Evolutionary conservation across 2,113 vertebrate genomes (phyloP).

Genomic region (Oenanthe melanoleuca): DNA sequence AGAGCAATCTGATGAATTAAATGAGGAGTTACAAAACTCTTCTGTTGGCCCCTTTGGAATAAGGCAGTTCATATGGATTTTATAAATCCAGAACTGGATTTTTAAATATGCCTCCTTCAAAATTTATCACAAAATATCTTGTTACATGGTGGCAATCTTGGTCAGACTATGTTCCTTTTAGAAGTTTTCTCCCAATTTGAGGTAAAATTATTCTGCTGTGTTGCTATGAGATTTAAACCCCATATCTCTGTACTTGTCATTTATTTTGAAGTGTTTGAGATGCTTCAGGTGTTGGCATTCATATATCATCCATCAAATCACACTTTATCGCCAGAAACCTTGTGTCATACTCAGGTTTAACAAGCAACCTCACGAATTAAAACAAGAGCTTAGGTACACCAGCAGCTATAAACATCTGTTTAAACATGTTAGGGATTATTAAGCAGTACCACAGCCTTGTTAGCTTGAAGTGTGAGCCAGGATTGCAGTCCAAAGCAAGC

Average conservation of each 20-base stretch:
- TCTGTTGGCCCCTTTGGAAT: neutral
- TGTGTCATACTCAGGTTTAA: slow-evolving; percentile 30
- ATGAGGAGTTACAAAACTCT: slow-evolving; percentile 2
- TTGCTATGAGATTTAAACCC: neutral
- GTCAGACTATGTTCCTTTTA: neutral
- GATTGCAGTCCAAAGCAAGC: slow-evolving; percentile 61
- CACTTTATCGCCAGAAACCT: neutral
- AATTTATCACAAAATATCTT: neutral
- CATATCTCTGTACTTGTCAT: neutral
- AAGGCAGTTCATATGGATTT: neutral
- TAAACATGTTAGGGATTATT: slow-evolving; percentile 59
- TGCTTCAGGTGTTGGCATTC: neutral
- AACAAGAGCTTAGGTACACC: slow-evolving; percentile 6
- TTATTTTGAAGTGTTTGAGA: neutral
- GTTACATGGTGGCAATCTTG: neutral
- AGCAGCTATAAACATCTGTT: slow-evolving; percentile 64
- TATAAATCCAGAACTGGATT: neutral
- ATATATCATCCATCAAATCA: neutral
- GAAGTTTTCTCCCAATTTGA: neutral
- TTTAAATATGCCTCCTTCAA: neutral
- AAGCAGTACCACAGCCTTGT: slow-evolving; percentile 41
- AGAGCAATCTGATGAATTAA: slow-evolving; percentile 47
- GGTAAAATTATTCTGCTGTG: neutral
- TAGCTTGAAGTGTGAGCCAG: slow-evolving; percentile 54
- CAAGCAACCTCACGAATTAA: slow-evolving; percentile 31